Base-by-base conservation (phyloP, 2,113 vertebrate species). In the Nothobranchius kuhntae region DNA sequence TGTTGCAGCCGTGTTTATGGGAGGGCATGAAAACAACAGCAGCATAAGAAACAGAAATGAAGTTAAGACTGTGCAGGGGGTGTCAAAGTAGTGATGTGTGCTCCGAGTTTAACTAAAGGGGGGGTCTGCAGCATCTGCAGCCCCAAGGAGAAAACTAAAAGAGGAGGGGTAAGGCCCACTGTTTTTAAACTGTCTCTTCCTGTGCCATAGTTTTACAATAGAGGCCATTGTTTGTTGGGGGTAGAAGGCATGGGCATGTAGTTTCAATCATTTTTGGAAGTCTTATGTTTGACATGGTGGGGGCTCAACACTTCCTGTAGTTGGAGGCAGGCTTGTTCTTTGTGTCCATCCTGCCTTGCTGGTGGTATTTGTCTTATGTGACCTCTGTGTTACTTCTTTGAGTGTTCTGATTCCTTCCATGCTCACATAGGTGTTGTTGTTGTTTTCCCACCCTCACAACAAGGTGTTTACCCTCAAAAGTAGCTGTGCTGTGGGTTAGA, bases 231-330 rank as follows among this genome's bases (percentile, higher is more conserved):
- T 98, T 93, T 92, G 88, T 91, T 90, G 91, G 83, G 62, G 68
- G 70, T 62, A 73, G 86, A 82, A 76, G 76, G 83, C 60, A 71
- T 87, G 82, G 92, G 91, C 93, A 94, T 96, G 94, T 91, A 93
- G 92, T 93, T 95, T 95, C 95, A 94, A 92, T 95, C 92, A 94
- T 95, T 96, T 96, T 91, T 95, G 93, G 92, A 95, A 95, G 93
- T 92, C 93, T 83, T 92, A 88, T 91, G 91, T 92, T 94, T 94
- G 90, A 94, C 94, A 93, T 93, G 80, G 87, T 75, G 80, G 87
- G 79, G 80, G 85, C 81, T 86, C 71, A 77, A 80, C 56, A 80
- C 86, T 88, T 91, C 88, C 89, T 92, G 78, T 71, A 70, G 61
- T 81, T 77, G 68, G 77, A 80, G 55, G 76, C 51, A 11, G 71